Evolutionary conservation across 2,888 invertebrate genomes (phyloP), one percentile per base, ranked within the genome.

Genomic region (Erebia aethiops): DNA sequence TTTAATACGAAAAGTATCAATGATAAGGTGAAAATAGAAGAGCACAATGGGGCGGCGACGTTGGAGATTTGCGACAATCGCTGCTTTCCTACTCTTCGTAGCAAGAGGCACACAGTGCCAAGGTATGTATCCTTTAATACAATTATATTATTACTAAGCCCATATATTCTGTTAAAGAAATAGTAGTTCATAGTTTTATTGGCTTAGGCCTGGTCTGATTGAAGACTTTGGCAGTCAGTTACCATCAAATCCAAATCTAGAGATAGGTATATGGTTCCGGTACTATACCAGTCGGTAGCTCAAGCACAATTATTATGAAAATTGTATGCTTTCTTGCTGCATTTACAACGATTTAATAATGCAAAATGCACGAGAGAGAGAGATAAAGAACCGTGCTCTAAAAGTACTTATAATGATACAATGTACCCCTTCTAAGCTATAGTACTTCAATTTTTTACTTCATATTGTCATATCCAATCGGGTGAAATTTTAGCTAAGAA

Each of bases 31-130:
- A 92, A 85, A 88, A 79, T 82, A 82, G 80, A 79, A 65, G 76
- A 79, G 80, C 75, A 91, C 82, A 82, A 93, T 93, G 92, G 90
- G 88, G 77, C 87, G 92, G 77, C 87, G 91, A 81, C 92, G 93
- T 75, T 92, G 93, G 92, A 88, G 90, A 82, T 82, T 89, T 78
- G 84, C 91, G 75, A 88, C 89, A 67, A 86, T 92, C 79, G 87
- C 91, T 74, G 90, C 91, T 79, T 87, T 90, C 81, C 85, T 92
- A 81, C 83, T 93, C 77, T 86, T 89, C 74, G 81, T 89, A 74
- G 86, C 87, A 83, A 88, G 87, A 81, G 89, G 92, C 78, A 84
- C 85, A 76, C 87, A 86, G 82, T 90, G 92, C 84, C 92, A 93
- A 92, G 92, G 92, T 92, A 78, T 84, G 85, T 43, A 49, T 67